Base-by-base conservation (phyloP, 1,140 invertebrate species). In the Homarus americanus region DNA sequence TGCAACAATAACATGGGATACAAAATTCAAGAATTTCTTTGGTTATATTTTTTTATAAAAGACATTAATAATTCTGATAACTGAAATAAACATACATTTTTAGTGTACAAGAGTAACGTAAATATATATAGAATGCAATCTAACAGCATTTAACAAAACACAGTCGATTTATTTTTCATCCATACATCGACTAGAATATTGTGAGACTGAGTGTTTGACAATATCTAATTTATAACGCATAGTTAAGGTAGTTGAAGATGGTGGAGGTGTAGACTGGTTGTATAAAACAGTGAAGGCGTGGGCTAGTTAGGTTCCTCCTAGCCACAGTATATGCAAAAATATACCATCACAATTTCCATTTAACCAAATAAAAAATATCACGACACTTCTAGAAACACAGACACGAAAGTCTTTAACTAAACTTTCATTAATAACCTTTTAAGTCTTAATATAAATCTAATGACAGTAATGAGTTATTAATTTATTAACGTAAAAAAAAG, bases 181-280 rank as follows among this genome's bases (percentile, higher is more conserved):
- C 38, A 80, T 80, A 80, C 78, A 80, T 28, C 78, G 40, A 80
- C 41, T 80, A 80, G 41, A 80, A 80, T 80, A 53, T 53, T 49
- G 36, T 80, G 78, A 80, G 40, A 80, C 4, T 15, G n/a, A 66
- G 36, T n/a, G 44, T 28, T 40, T 80, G 41, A 44, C 5, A n/a
- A 20, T 32, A 69, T 32, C 63, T 69, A 69, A 69, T 69, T 69
- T 69, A 69, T 69, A 69, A 69, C 28, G n/a, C 5, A 69, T 32
- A 76, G 38, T 40, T 40, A 38, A 2, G n/a, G 5, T 76, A 20
- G 1, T 10, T 17, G 73, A 38, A 40, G 40, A 28, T 40, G 73
- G 73, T 28, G 38, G 58, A 63, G 38, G 10, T 58, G 17, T 63
- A 58, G n/a, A 82, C 5, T 49, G 34, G 28, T 17, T 63, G 28